Base-by-base conservation (phyloP, 2,888 invertebrate species). In the Mayetiola destructor region DNA sequence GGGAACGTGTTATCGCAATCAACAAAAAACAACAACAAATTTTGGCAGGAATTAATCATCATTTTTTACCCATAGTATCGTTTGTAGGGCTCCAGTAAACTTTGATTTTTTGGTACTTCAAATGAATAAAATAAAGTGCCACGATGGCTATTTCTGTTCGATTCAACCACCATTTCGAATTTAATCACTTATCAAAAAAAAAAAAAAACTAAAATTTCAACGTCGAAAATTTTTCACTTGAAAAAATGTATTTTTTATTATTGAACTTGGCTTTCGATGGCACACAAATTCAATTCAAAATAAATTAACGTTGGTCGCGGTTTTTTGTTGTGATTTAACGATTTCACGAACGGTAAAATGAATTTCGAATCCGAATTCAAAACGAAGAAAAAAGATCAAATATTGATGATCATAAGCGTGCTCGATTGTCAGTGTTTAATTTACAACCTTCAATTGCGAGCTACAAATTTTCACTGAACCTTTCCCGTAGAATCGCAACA, bases 51-150 rank as follows among this genome's bases (percentile, higher is more conserved):
- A 9, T 54, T 14, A 23, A 54, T 54, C 30, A 32, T 32, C 32
- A 32, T 32, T 32, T 32, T 27, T 52, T 60, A 61, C 61, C 61
- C 58, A 53, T 48, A 57, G 32, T 52, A 52, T 58, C 59, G 58
- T 20, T 59, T 59, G 27, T 27, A 48, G 16, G 27, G 27, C 12
- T 23, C 48, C n/a, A 48, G 16, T n/a, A 48, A n/a, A 27, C 27
- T 48, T 12, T 48, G 48, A 10, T 27, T 27, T 48, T 48, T 48
- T 20, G 81, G 81, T 63, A 81, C 79, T 68, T 78, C 78, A 64
- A 82, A 80, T 64, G 82, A 80, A 69, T 83, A 83, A 72, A 82
- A 83, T 62, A 83, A 73, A 65, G 81, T 77, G 65, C 82, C 82
- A 64, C 82, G 82, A 71, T 82, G 75, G 74, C 62, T 76, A 74